These are phyloP conservation scores for Etia nguti DNA, from an alignment of 2,113 vertebrate species.

Conservation along the genomic window DNA sequence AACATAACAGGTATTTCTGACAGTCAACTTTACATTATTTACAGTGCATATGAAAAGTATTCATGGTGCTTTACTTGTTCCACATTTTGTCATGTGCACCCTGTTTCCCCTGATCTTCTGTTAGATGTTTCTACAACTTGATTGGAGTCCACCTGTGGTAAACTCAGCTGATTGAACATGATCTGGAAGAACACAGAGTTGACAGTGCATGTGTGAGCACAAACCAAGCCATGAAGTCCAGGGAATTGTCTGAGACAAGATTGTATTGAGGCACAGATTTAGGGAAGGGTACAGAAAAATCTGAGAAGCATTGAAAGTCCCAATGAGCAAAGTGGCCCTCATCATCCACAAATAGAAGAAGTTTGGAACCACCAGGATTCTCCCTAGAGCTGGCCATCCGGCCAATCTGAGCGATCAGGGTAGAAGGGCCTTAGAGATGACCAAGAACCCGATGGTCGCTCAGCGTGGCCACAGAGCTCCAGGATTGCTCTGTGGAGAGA, in stretches of 20 bases:
- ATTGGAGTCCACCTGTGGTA: not conserved
- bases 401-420: not conserved
- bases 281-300: not conserved
- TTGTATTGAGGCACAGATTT: not conserved
- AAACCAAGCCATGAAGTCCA: not conserved
- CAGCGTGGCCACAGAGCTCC: not conserved
- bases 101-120: not conserved
- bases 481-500: not conserved
- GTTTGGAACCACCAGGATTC: not conserved
- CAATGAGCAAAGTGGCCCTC: not conserved
- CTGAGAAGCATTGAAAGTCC: not conserved
- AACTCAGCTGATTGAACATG: not conserved
- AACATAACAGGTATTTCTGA: not conserved
- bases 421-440: not conserved
- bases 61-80: not conserved
- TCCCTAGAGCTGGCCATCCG: not conserved
- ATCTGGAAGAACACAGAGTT: too few relatives aligned
- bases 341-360: not conserved
- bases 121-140: not conserved
- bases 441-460: not conserved
- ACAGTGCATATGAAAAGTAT: not conserved
- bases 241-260: not conserved
- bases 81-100: not conserved
- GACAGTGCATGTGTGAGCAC: too few relatives aligned
- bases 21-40: not conserved